Evolutionary conservation across 2,797 vertebrate species (phyloP), one percentile per base, ranked within the genome.

Genomic region (Eurystomus glaucurus): DNA sequence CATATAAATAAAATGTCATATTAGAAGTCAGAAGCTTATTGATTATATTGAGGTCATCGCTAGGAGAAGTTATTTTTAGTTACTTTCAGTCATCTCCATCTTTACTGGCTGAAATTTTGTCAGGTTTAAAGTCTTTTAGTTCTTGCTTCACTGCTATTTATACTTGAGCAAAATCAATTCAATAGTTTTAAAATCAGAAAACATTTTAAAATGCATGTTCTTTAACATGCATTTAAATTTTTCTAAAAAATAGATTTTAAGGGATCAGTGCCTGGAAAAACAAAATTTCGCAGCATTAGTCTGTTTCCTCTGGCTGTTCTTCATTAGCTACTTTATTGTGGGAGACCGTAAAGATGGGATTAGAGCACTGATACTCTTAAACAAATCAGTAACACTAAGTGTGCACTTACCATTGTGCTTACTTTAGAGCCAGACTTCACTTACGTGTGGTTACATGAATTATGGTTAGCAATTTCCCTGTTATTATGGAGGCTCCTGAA

Each of bases 1-100:
- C 31, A 60, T 68, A 80, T 41, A 80, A 93, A 87, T 51, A 45
- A 74, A 95, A 93, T 37, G 1, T 60, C 43, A 60, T 91, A 64
- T 41, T 88, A 46, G 54, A 91, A 94, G 45, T 69, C 41, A 51
- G 43, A 72, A 94, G 78, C 8, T 54, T 78, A 69, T 54, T 86
- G 57, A 78, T 88, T 93, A 86, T 69, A 76, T 48, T 88, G 87
- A 92, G 26, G 28, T 57, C 37, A 69, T 69, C 69, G 71, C n/a
- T 21, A 62, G 50, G 31, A 80, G 54, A 88, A 71, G 54, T 69
- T 54, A 33, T 43, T 85, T 93, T 83, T 90, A 37, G 14, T 70
- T 87, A 64, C 16, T 87, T 93, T 85, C 48, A 55, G 29, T 70
- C 33, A 39, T 80, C 29, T 54, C 76, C 71, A 19, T 51, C 26